Base-by-base conservation (phyloP, 2,888 invertebrate species). In the Athripsodes cinereus region DNA sequence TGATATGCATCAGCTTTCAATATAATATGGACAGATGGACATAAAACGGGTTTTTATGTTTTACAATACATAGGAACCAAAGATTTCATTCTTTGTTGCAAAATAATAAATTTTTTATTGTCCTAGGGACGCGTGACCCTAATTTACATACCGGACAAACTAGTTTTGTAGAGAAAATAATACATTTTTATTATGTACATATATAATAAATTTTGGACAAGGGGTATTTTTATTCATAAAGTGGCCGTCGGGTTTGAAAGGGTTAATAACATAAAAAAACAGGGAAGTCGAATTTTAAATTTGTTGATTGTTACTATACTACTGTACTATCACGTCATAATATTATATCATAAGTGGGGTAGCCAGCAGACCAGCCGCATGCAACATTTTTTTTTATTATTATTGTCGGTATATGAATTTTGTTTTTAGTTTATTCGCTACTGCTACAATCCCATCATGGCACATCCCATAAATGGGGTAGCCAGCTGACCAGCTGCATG, bases 131-230 rank as follows among this genome's bases (percentile, higher is more conserved):
- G 52, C 60, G 21, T 47, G 44, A 49, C 22, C 44, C 60, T 53
- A n/a, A 58, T 61, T 58, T 61, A 58, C 58, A 61, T 61, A 58
- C 61, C 34, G 49, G 50, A 54, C 55, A 18, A 52, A 61, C 61
- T 53, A 54, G 61, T 58, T 57, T 35, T 21, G 22, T 35, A 46
- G 40, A 22, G 3, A 13, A 40, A 40, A 31, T 31, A 31, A 6
- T 8, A 31, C 31, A 31, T 31, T 31, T 31, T 40, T 16, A n/a
- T n/a, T 40, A 16, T n/a, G 5, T 40, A 6, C 10, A 26, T 26
- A 26, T 40, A 31, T 22, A 35, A 34, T 22, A 13, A 54, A 54
- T 54, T 22, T 31, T 52, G 61, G 61, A 58, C 61, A 61, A 53
- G 58, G 61, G 58, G 52, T 57, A 52, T 52, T 20, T 21, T 16